Base-by-base conservation (phyloP, 2,797 vertebrate species). In the Enteromius trimaculatus region DNA sequence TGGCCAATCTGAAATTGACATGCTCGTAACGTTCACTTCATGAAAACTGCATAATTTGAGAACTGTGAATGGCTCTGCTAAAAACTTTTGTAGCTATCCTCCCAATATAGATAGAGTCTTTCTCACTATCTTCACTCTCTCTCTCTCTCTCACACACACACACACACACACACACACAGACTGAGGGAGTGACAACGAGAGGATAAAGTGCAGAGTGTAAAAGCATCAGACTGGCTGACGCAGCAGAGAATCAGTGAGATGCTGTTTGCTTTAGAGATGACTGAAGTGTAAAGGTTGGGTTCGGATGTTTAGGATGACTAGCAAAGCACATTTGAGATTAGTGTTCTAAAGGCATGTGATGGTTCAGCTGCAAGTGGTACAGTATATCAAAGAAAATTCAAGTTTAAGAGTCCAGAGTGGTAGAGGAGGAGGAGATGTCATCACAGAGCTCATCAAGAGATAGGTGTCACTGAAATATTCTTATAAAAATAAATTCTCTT, bases 201-300 rank as follows among this genome's bases (percentile, higher is more conserved):
- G 74, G 60, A 83, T 86, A 78, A 86, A 82, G 86, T 82, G 81
- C 79, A 84, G 81, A 82, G 64, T 44, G 77, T 72, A 64, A 84
- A 77, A 62, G 74, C 69, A 68, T 85, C 74, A 70, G 13, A 37
- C 76, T 82, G 79, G 81, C 70, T 81, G 81, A 86, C 55, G 64
- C 85, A 85, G 83, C 83, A 84, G 34, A 60, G 58, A 49, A 79
- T 66, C 11, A 34, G 26, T 31, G 29, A 66, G 21, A 75, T 66
- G 71, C 37, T 26, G 21, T 82, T 82, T 68, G 49, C 62, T 68
- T 58, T 31, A 14, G 7, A 77, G 62, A 29, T 47, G 19, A 83
- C 51, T 62, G 58, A 85, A 69, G 37, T 14, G 26, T 19, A 19
- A 80, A 74, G 44, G 72, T 62, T 55, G n/a, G 42, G 75, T 66